phyloP scores from a whole-genome alignment of 2,888 invertebrate genomes.

The Tetragonisca angustula region DNA sequence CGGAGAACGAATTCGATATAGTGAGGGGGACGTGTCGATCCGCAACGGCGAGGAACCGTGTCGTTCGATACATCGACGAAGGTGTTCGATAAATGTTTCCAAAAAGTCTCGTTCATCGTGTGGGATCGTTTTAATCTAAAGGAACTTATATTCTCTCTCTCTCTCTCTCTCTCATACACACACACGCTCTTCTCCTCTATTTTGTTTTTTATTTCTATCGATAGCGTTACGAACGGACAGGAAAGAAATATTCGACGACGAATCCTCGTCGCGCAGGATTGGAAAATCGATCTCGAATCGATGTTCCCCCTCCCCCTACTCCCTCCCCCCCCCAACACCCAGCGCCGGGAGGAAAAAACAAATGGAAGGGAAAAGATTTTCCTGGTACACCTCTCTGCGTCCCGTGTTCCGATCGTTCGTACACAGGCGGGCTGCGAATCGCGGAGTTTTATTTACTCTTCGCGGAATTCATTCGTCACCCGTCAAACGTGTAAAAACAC shows the following conservation, averaged over 20 bases:
- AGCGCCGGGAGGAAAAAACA: background rate
- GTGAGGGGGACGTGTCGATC: background rate
- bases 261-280: background rate
- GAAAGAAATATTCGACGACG: slow-evolving; percentile 1
- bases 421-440: slow-evolving; percentile 5
- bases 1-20: slow-evolving; percentile 26
- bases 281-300: slow-evolving; percentile 14
- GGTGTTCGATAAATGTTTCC: slow-evolving; percentile 16
- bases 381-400: background rate
- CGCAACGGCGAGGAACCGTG: background rate
- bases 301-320: too few relatives aligned
- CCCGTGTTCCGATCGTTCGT: slow-evolving; percentile 11
- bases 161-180: too few relatives aligned
- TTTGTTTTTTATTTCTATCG: background rate
- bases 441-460: slow-evolving; percentile 30
- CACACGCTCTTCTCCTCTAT: too few relatives aligned
- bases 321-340: background rate
- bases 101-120: slow-evolving; percentile 5
- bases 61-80: background rate
- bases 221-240: background rate
- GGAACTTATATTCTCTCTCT: background rate
- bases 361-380: slow-evolving; percentile 20
- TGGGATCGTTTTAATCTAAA: slow-evolving; percentile 9
- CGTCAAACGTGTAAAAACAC: slow-evolving; percentile 22
- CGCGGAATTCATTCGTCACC: slow-evolving; percentile 27